Percentiles rank a stretch among this genome's conserved stretches.
These are phyloP conservation scores for Conger conger DNA, from an alignment of 2,113 vertebrate species.

Conservation along the genomic window DNA sequence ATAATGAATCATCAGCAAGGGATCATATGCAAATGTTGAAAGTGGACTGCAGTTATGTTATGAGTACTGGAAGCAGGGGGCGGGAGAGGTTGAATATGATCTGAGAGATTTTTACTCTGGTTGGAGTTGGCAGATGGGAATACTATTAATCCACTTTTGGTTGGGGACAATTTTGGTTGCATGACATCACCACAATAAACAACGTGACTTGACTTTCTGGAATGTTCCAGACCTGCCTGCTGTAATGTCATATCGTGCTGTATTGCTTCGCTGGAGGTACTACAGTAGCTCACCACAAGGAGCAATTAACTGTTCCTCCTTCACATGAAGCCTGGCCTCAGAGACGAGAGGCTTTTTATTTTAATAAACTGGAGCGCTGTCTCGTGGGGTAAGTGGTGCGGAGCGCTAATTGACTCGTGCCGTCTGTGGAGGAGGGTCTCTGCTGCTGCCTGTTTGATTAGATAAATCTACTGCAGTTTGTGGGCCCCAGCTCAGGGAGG, in stretches of 20 bases:
- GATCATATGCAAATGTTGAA: not conserved
- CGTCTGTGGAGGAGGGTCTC: not conserved
- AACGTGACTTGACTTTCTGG: not conserved
- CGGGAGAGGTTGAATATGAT: not conserved
- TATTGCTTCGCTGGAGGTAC: not conserved
- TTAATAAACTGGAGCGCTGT: not conserved
- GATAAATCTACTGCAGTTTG: not conserved
- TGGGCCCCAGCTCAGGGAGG: not conserved
- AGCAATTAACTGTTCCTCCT: not conserved
- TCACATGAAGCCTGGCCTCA: constrained; percentile 1
- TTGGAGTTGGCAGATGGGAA: not conserved
- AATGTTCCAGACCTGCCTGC: not conserved
- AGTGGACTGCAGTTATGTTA: not conserved
- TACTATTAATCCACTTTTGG: not conserved
- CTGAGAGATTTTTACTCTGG: not conserved
- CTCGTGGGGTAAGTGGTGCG: not conserved
- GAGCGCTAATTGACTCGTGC: not conserved
- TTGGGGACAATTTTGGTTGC: not conserved
- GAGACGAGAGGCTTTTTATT: constrained; percentile 7
- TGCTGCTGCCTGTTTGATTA: not conserved
- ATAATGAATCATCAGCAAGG: not conserved
- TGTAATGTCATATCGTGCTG: not conserved
- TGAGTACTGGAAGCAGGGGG: not conserved
- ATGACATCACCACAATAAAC: not conserved
- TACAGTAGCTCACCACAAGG: not conserved